phyloP scores from a whole-genome alignment of 2,888 invertebrate genomes.

The Augiades crinisus region DNA sequence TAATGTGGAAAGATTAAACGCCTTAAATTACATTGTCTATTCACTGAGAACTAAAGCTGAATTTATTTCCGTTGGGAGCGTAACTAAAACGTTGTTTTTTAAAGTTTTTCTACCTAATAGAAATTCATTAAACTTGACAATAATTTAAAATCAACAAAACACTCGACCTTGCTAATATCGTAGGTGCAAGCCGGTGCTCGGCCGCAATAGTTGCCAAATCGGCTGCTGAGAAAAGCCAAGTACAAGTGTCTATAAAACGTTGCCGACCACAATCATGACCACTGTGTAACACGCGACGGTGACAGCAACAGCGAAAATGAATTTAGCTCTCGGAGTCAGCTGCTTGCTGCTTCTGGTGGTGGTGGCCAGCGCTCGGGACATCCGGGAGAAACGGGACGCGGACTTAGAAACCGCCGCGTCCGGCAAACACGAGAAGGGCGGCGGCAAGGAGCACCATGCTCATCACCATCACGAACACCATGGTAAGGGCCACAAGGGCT shows the following conservation, averaged over 20 bases:
- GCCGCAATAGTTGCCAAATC: slow-evolving; percentile 64
- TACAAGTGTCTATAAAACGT: slow-evolving; percentile 70
- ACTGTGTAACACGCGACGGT: slow-evolving; percentile 51
- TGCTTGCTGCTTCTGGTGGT: slow-evolving; percentile 61
- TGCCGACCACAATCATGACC: slow-evolving; percentile 49
- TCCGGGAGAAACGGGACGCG: slow-evolving; percentile 68
- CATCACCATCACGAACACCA: slow-evolving; percentile 84
- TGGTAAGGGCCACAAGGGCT: slow-evolving; percentile 85
- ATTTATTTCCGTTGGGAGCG: too few species aligned
- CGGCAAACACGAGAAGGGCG: slow-evolving; percentile 73
- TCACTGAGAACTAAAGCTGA: too few species aligned
- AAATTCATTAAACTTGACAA: slow-evolving; percentile 16
- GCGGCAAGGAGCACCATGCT: slow-evolving; percentile 83
- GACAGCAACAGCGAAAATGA: slow-evolving; percentile 55
- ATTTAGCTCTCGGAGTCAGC: slow-evolving; percentile 53
- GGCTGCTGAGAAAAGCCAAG: slow-evolving; percentile 56
- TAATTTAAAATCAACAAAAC: slow-evolving; percentile 25
- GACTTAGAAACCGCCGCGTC: slow-evolving; percentile 80
- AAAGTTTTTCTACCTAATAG: slow-evolving; percentile 11
- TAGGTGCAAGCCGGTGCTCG: slow-evolving; percentile 47
- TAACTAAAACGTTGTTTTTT: not conserved
- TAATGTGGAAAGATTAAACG: too few species aligned
- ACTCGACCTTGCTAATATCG: slow-evolving; percentile 38
- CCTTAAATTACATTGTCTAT: too few species aligned
- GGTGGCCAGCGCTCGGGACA: slow-evolving; percentile 61